Evolutionary conservation across 2,113 vertebrate genomes (phyloP).

Genomic region (Protobothrops mucrosquamatus): DNA sequence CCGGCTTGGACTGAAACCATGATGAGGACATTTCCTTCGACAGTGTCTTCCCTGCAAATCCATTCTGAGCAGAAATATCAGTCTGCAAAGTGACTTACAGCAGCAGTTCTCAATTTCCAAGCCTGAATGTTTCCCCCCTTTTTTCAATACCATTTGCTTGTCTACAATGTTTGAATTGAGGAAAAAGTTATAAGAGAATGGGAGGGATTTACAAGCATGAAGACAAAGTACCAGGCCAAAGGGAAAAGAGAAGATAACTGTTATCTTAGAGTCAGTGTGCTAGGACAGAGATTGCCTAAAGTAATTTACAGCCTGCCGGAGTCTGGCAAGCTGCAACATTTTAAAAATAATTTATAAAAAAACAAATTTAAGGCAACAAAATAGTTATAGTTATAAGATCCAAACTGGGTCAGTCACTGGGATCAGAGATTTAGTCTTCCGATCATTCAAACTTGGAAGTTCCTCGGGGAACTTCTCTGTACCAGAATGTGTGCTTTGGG

Average conservation of each 20-base stretch:
- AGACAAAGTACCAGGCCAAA: not conserved
- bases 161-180: not conserved
- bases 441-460: not conserved
- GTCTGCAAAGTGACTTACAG: not conserved
- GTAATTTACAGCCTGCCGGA: not conserved
- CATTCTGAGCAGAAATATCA: not conserved
- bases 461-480: not conserved
- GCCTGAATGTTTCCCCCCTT: not conserved
- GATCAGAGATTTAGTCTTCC: not conserved
- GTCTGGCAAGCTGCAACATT: not conserved
- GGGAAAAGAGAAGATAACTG: not conserved
- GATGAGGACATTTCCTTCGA: no score
- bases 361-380: not conserved
- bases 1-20: no score
- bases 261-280: not conserved
- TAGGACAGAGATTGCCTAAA: not conserved
- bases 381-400: not conserved
- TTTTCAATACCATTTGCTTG: not conserved
- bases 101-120: not conserved
- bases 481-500: not conserved
- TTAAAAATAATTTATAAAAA: not conserved
- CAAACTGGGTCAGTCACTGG: not conserved
- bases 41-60: not conserved
- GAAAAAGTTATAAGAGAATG: not conserved
- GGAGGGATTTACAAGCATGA: not conserved